These are phyloP conservation scores for Steatocranus sp. DNA, from an alignment of 2,797 vertebrate species.

Conservation along the genomic window DNA sequence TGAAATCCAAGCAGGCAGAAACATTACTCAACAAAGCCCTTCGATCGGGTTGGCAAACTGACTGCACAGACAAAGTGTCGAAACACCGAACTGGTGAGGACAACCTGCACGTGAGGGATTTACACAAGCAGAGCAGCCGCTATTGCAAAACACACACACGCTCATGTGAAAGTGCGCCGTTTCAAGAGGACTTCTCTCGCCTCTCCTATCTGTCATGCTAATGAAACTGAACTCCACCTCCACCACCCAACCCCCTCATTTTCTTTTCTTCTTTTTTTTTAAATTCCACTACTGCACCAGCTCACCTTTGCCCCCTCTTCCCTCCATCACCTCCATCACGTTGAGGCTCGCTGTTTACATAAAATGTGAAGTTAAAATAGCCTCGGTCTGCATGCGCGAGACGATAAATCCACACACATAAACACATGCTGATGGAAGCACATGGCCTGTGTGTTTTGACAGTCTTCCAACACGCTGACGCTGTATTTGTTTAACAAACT, in stretches of 20 bases:
- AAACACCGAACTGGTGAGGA: neutral
- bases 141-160: conserved; percentile 24
- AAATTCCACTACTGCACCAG: neutral
- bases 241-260: neutral
- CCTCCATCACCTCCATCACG: neutral
- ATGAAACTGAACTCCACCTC: conserved; percentile 28
- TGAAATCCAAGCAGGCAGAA: neutral
- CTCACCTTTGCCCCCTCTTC: neutral
- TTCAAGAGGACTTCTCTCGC: conserved; percentile 9
- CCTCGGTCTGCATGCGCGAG: neutral
- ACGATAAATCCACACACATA: conserved; percentile 14
- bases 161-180: neutral
- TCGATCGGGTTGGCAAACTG: neutral
- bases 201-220: conserved; percentile 18
- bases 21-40: neutral
- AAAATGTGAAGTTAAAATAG: conserved; percentile 27
- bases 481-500: conserved; percentile 64
- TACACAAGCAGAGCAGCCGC: conserved; percentile 6
- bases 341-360: conserved; percentile 6
- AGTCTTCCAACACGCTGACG: conserved; percentile 25
- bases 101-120: neutral
- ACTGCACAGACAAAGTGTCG: neutral
- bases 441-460: conserved; percentile 41
- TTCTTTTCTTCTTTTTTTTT: neutral
- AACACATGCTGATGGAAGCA: conserved; percentile 24